Conservation (phyloP, 30 jellyfish, hydroid and myxozoan species). For the Cassiopea xamachana region DNA sequence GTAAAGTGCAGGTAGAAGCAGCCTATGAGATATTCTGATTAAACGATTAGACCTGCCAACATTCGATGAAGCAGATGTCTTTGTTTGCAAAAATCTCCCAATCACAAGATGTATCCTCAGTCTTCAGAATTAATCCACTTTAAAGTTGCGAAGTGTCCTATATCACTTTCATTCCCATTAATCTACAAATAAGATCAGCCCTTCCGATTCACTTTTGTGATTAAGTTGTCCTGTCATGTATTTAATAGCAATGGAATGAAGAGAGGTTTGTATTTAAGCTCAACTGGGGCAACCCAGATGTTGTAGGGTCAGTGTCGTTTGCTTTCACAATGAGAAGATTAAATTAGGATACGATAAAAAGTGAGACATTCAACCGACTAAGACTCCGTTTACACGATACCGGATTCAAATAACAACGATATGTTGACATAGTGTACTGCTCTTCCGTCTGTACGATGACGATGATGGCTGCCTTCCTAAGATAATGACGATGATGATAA, state of each 20-base stretch:
- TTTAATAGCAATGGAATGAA: constrained; percentile 1
- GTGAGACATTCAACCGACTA: too few relatives aligned
- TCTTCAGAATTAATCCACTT: constrained; percentile 42
- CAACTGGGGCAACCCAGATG: neutral
- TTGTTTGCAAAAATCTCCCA: constrained; percentile 57
- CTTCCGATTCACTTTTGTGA: neutral
- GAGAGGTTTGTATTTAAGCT: neutral
- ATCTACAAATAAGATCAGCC: constrained; percentile 35
- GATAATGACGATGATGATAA: too few relatives aligned
- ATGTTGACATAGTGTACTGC: too few relatives aligned
- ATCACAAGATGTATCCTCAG: constrained; percentile 15
- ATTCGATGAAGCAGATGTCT: constrained; percentile 53
- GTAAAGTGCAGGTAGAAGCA: neutral
- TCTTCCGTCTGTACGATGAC: too few relatives aligned
- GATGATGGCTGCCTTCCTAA: too few relatives aligned
- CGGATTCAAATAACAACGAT: too few relatives aligned
- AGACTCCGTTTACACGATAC: too few relatives aligned
- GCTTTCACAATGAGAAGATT: too few relatives aligned
- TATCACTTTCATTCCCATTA: constrained; percentile 27
- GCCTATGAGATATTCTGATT: neutral
- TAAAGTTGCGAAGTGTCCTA: constrained; percentile 47
- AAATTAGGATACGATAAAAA: too few relatives aligned
- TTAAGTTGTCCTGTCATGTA: constrained; percentile 14
- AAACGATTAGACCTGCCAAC: constrained; percentile 48
- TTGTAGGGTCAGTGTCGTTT: neutral